Conservation (phyloP, 2,797 vertebrate species). For the Chloroceryle amazona region DNA sequence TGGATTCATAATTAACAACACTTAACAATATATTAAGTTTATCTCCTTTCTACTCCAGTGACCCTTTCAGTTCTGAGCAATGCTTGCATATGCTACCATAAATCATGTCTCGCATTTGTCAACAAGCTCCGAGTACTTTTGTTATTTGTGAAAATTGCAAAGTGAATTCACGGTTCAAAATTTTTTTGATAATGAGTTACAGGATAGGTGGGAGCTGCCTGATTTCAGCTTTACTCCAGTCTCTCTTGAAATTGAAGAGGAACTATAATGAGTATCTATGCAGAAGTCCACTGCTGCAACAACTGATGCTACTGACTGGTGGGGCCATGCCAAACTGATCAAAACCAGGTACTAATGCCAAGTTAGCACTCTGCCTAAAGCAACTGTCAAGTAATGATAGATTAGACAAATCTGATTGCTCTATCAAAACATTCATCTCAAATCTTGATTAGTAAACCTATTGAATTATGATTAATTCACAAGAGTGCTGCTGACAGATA, state of each 20-base stretch:
- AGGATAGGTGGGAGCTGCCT: background rate
- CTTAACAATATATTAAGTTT: slow-evolving; percentile 84
- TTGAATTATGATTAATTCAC: slow-evolving; percentile 94
- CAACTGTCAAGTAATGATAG: slow-evolving; percentile 89
- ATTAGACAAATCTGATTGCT: slow-evolving; percentile 92
- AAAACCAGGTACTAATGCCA: slow-evolving; percentile 82
- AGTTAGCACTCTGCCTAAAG: slow-evolving; percentile 84
- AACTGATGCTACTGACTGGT: slow-evolving; percentile 22
- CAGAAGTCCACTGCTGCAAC: background rate
- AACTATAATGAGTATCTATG: background rate
- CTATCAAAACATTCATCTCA: slow-evolving; percentile 94
- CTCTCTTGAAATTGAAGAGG: background rate
- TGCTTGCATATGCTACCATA: slow-evolving; percentile 80
- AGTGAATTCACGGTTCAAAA: slow-evolving; percentile 51
- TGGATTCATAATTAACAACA: slow-evolving; percentile 85
- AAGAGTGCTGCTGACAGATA: slow-evolving; percentile 90
- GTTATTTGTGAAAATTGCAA: slow-evolving; percentile 66
- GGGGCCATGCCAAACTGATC: slow-evolving; percentile 57
- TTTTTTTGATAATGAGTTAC: background rate
- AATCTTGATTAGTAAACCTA: slow-evolving; percentile 94
- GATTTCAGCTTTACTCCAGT: background rate
- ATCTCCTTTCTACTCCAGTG: slow-evolving; percentile 81
- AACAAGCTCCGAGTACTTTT: slow-evolving; percentile 74
- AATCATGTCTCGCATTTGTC: slow-evolving; percentile 85
- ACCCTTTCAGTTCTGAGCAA: slow-evolving; percentile 80